phyloP scores from a whole-genome alignment of 1,140 invertebrate species.

The Pinna nobilis region DNA sequence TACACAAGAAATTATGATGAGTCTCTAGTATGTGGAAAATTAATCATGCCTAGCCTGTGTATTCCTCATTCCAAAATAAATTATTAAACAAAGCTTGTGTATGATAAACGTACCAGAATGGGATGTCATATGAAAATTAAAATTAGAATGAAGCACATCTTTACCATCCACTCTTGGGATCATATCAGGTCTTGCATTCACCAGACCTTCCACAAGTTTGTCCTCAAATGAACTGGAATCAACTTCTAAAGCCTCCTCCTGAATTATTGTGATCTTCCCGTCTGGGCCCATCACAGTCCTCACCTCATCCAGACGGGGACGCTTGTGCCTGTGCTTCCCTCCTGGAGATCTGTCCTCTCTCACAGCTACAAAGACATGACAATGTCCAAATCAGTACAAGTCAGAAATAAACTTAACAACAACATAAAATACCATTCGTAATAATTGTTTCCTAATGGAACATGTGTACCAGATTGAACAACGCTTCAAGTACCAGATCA shows the following conservation, averaged over 20 bases:
- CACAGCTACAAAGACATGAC: conserved; percentile 59
- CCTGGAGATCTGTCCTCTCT: conserved; percentile 71
- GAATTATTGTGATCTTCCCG: conserved; percentile 13
- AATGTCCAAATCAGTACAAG: background rate
- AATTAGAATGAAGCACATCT: background rate
- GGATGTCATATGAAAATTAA: background rate
- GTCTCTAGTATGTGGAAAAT: too few species aligned
- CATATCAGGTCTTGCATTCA: conserved; percentile 62
- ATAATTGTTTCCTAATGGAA: background rate
- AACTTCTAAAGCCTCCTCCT: background rate
- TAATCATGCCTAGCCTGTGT: too few species aligned
- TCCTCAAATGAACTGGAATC: conserved; percentile 40
- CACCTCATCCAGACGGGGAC: conserved; percentile 55
- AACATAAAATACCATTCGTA: background rate
- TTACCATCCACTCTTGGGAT: conserved; percentile 62
- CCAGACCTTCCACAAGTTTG: conserved; percentile 50
- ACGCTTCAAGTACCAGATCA: too few species aligned
- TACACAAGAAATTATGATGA: too few species aligned
- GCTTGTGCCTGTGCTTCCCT: conserved; percentile 67
- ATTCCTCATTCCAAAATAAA: too few species aligned
- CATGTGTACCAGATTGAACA: too few species aligned
- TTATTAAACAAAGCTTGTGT: too few species aligned
- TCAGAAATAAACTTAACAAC: background rate
- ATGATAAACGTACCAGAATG: background rate
- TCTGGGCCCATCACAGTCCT: conserved; percentile 18